Evolutionary conservation across 2,113 vertebrate genomes (phyloP), one percentile per base, ranked within the genome.

Genomic region (Physeter macrocephalus): DNA sequence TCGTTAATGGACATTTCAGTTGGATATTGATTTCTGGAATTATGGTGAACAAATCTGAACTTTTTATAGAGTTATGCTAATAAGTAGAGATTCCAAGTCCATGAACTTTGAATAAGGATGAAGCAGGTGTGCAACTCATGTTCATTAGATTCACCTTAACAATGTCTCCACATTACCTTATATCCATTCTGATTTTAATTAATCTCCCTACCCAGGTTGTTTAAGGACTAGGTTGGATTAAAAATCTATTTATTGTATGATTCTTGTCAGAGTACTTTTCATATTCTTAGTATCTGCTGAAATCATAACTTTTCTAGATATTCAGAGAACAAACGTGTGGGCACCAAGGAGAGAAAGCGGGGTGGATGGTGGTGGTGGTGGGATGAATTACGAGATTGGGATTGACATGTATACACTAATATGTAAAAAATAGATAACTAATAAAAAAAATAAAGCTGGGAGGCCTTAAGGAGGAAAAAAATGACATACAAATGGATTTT

Each of bases 231-330:
- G 8, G 41, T 75, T 90, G 5, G 0, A 77, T 74, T 94, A 25
- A 57, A 54, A 77, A 17, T 62, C 2, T 72, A 46, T 74, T 86
- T 69, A 13, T 67, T 85, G 10, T 61, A 39, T 93, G 23, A 82
- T 69, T 82, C 9, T 83, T 64, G 29, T 21, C 15, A 72, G 59
- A 46, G 8, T 61, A 6, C 5, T 82, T 88, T 75, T 71, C 34
- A 61, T 82, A 41, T 92, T 77, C 15, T 69, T 61, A 5, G 4
- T 66, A 34, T 5, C 23, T 72, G 27, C 23, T 67, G 8, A 71
- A 62, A 21, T 71, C 20, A 86, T 86, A 61, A 49, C 11, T 71
- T 93, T 93, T 85, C 41, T 49, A 31, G 46, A 59, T 95, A 59
- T 69, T 78, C 75, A 52, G 5, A 52, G 52, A 52, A 52, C 15